phyloP scores from a whole-genome alignment of 2,888 invertebrate species.

The Polietes domitor region DNA sequence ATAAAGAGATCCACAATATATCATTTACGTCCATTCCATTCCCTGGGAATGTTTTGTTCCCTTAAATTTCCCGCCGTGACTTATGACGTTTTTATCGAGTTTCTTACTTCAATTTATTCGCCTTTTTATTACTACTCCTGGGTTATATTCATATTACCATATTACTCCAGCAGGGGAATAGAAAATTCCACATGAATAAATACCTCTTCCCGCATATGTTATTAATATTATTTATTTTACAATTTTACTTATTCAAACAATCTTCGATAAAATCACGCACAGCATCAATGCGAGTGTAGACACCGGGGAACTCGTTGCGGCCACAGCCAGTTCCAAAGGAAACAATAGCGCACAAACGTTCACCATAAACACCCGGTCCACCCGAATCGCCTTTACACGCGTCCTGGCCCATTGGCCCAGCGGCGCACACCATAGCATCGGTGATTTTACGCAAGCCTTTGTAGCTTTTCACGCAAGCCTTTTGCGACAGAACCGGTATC shows the following conservation, averaged over 20 bases:
- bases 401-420: not conserved
- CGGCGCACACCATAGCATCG: slow-evolving; percentile 13
- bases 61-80: no score
- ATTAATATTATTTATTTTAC: no score
- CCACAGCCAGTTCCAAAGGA: slow-evolving; percentile 81
- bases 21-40: no score
- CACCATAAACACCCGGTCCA: not conserved
- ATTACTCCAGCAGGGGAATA: no score
- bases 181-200: no score
- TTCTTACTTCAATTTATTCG: no score
- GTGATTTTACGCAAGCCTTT: not conserved
- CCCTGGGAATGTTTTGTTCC: no score
- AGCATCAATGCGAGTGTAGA: slow-evolving; percentile 81
- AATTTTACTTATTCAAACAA: not conserved
- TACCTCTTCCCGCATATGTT: no score
- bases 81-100: no score
- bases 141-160: no score
- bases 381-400: not conserved
- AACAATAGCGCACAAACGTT: slow-evolving; percentile 83
- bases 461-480: not conserved
- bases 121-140: no score
- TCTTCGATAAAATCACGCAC: slow-evolving; percentile 11
- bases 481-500: not conserved
- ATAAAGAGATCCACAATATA: no score
- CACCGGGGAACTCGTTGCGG: slow-evolving; percentile 86